Percentiles rank a stretch among this genome's conserved stretches.
Evolutionary conservation across 1,140 invertebrate species (phyloP).

Genomic region (Littorina saxatilis): DNA sequence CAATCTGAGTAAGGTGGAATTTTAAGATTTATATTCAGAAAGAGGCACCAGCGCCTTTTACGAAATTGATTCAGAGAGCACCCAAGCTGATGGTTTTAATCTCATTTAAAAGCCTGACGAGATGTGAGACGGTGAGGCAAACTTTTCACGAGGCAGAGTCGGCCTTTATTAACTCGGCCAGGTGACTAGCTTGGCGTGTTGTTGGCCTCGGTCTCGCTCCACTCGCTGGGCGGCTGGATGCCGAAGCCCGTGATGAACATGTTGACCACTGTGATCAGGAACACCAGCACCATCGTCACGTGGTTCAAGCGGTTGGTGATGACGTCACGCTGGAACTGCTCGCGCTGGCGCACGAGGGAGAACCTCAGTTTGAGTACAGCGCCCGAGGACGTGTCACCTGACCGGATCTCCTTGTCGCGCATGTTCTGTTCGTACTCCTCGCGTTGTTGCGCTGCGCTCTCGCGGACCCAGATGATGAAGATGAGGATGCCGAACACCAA

Average conservation of each 20-base stretch:
- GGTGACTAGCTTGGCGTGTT: not conserved
- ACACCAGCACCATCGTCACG: constrained; percentile 82
- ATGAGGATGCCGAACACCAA: constrained; percentile 39
- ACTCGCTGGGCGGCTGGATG: constrained; percentile 13
- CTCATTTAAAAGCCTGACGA: too few relatives aligned
- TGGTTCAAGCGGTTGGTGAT: constrained; percentile 78
- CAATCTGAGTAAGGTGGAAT: too few relatives aligned
- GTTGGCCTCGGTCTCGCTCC: not conserved
- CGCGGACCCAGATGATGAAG: constrained; percentile 41
- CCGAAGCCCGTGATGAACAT: constrained; percentile 81
- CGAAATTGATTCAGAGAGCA: too few relatives aligned
- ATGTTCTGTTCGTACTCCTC: constrained; percentile 26
- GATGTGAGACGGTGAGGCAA: too few relatives aligned
- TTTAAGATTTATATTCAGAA: too few relatives aligned
- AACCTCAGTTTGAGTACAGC: constrained; percentile 14
- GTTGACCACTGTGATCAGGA: constrained; percentile 86
- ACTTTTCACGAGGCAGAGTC: too few relatives aligned
- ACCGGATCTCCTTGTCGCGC: not conserved
- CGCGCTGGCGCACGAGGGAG: not conserved
- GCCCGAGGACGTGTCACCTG: not conserved
- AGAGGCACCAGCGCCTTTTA: too few relatives aligned
- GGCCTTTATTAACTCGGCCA: too few relatives aligned
- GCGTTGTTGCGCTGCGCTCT: constrained; percentile 26
- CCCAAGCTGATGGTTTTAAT: too few relatives aligned
- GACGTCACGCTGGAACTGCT: constrained; percentile 28